These are phyloP conservation scores for Corythaixoides concolor DNA, from an alignment of 2,113 vertebrate genomes.

Conservation along the genomic window DNA sequence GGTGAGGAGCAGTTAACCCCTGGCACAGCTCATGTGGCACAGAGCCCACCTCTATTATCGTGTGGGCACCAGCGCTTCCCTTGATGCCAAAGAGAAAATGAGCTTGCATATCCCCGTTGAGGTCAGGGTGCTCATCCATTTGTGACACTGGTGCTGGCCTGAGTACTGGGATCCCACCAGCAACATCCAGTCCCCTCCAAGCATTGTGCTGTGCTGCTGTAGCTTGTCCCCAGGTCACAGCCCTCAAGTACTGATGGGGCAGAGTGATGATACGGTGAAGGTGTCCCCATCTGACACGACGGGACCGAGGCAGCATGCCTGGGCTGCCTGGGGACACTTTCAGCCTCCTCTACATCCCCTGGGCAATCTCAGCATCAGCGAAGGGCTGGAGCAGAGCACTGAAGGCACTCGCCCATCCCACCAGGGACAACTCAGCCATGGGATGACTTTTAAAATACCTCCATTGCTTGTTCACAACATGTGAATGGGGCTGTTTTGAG, in stretches of 20 bases:
- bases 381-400: background rate
- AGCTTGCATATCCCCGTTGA: fast-evolving
- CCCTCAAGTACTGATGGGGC: too few species aligned
- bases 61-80: fast-evolving
- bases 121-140: background rate
- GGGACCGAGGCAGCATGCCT: background rate
- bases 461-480: background rate
- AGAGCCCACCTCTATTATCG: fast-evolving
- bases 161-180: background rate
- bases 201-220: background rate
- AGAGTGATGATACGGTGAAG: background rate
- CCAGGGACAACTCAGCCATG: background rate
- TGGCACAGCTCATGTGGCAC: background rate
- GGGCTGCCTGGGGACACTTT: background rate
- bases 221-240: background rate
- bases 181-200: background rate
- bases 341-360: fast-evolving
- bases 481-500: background rate
- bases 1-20: background rate
- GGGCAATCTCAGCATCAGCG: background rate
- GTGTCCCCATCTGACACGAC: background rate
- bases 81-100: background rate
- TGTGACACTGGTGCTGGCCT: background rate
- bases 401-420: background rate
- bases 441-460: background rate